These are phyloP conservation scores for Lagocephalus sceleratus DNA, from an alignment of 2,797 vertebrate genomes.

Conservation along the genomic window DNA sequence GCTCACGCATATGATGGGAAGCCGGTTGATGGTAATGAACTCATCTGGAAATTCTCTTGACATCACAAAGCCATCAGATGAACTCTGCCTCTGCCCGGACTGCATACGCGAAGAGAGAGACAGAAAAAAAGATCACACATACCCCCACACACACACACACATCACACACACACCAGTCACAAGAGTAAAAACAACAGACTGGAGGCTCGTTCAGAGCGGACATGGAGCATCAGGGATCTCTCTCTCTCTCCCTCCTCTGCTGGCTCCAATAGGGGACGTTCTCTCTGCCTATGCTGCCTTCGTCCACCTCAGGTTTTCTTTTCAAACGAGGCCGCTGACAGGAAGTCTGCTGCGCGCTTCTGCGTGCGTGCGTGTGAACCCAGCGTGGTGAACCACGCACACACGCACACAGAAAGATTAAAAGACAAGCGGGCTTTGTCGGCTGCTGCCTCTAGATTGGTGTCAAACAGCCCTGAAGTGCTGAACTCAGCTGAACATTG, in stretches of 20 bases:
- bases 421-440: constrained; percentile 46
- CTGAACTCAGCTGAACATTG: constrained; percentile 28
- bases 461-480: constrained; percentile 17
- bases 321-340: constrained; percentile 39
- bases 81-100: constrained; percentile 19
- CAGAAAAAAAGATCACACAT: constrained; percentile 11
- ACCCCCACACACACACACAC: constrained; percentile 10
- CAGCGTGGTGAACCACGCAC: constrained; percentile 49
- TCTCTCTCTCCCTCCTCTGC: too few relatives aligned
- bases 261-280: constrained; percentile 5
- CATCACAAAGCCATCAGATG: constrained; percentile 27
- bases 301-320: constrained; percentile 21
- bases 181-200: constrained; percentile 14
- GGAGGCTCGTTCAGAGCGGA: too few relatives aligned
- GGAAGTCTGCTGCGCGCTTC: constrained; percentile 35
- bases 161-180: constrained; percentile 13
- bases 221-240: too few relatives aligned
- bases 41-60: constrained; percentile 38
- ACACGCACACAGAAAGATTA: too few relatives aligned
- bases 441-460: constrained; percentile 16
- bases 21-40: constrained; percentile 20
- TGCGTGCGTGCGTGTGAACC: not conserved
- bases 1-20: too few relatives aligned
- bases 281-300: constrained; percentile 13
- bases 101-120: not conserved